phyloP scores from a whole-genome alignment of 2,113 vertebrate genomes.

The Rhipidura dahli region DNA sequence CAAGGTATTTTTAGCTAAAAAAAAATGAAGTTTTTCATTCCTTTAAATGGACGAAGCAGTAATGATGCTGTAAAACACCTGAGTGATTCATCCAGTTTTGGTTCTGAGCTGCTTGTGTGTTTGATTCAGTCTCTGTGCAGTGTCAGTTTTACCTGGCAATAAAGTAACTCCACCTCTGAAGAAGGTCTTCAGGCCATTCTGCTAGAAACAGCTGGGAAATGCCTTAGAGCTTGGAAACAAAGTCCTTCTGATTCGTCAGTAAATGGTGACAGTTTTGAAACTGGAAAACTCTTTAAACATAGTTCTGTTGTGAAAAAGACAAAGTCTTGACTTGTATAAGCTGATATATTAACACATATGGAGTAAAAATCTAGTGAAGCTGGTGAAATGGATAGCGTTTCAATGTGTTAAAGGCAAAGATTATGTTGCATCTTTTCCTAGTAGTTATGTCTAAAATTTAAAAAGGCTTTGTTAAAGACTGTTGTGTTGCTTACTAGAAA shows the following conservation, averaged over 20 bases:
- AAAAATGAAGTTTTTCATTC: not conserved
- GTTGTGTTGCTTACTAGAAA: not conserved
- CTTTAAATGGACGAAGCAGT: not conserved
- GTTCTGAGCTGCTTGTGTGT: not conserved
- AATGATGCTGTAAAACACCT: not conserved
- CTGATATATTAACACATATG: accelerated
- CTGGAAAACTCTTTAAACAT: not conserved
- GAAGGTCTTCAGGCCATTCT: not conserved
- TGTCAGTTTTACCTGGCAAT: not conserved
- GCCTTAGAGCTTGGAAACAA: not conserved
- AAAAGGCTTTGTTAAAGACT: not conserved
- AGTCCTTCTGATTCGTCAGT: accelerated
- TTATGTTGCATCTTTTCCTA: not conserved
- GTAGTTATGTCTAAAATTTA: not conserved
- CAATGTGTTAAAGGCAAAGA: not conserved
- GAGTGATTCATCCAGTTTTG: not conserved
- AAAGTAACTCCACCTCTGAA: not conserved
- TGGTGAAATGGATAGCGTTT: not conserved
- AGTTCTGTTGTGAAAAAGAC: not conserved
- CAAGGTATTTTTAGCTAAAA: not conserved
- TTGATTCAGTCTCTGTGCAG: not conserved
- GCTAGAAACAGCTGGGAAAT: not conserved
- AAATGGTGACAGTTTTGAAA: not conserved
- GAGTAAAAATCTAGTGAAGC: not conserved
- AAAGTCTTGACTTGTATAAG: not conserved